Evolutionary conservation across 2,888 invertebrate species (phyloP).

Genomic region (Agrilus biguttatus): DNA sequence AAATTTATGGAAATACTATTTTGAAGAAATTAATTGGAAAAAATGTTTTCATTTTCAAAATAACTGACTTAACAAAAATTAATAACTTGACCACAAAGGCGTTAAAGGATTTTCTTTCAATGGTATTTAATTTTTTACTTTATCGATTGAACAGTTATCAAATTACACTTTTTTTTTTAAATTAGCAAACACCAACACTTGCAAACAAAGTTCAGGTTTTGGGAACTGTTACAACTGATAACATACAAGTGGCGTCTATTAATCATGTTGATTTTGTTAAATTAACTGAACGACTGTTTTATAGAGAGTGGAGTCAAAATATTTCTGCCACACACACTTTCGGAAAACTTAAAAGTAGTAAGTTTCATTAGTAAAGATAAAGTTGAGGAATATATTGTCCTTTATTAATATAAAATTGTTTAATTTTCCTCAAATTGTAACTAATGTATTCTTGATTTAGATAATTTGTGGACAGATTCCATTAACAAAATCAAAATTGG

Average conservation of each 20-base stretch:
- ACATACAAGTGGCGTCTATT: constrained; percentile 11
- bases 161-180: not conserved
- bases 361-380: constrained; percentile 4
- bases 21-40: constrained; percentile 13
- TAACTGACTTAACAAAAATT: constrained; percentile 5
- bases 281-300: constrained; percentile 16
- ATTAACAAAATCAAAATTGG: constrained; percentile 8
- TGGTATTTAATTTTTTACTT: not conserved
- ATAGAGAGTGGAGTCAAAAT: constrained; percentile 17
- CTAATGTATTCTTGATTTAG: constrained; percentile 4
- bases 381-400: no score
- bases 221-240: constrained; percentile 5
- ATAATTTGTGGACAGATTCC: constrained; percentile 4
- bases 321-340: constrained; percentile 18
- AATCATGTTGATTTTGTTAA: constrained; percentile 19
- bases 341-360: constrained; percentile 19
- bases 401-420: no score
- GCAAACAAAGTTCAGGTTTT: constrained; percentile 5
- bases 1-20: constrained; percentile 10
- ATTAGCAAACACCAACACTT: not conserved
- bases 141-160: not conserved
- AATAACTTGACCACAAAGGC: not conserved
- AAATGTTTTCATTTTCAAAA: constrained; percentile 12
- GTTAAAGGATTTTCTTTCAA: not conserved
- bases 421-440: not conserved